Conservation (phyloP, 2,888 invertebrate genomes). For the Scrobipalpa atriplicella region DNA sequence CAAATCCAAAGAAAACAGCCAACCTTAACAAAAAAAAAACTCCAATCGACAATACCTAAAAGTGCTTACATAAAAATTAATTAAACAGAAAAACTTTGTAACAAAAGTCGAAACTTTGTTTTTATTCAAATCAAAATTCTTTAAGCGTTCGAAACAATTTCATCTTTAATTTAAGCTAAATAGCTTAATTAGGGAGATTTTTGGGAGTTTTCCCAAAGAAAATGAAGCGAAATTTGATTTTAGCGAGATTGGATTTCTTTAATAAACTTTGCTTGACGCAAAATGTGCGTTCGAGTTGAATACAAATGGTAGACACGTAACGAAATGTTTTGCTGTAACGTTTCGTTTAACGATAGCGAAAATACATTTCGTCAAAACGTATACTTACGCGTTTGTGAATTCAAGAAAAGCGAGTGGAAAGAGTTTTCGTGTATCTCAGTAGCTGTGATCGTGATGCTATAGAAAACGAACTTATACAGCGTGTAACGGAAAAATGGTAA, state of each 20-base stretch:
- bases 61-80: constrained; percentile 1
- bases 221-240: constrained; percentile 47
- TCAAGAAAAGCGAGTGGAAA: not conserved
- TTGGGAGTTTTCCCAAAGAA: constrained; percentile 40
- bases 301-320: not conserved
- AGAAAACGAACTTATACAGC: too few species aligned
- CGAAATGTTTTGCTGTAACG: constrained; percentile 5
- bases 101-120: constrained; percentile 33
- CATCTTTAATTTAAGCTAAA: constrained; percentile 58
- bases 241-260: constrained; percentile 35
- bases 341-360: not conserved
- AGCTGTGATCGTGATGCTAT: too few species aligned
- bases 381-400: not conserved
- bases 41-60: not conserved
- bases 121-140: constrained; percentile 54
- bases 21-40: not conserved
- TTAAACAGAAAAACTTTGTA: constrained; percentile 9
- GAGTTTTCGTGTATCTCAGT: not conserved
- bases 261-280: constrained; percentile 8
- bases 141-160: constrained; percentile 51
- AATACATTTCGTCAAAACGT: not conserved
- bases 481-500: too few species aligned
- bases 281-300: constrained; percentile 1
- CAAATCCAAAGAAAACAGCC: not conserved
- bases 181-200: constrained; percentile 59